phyloP scores from a whole-genome alignment of 2,797 vertebrate genomes.

The Amniataba percoides region DNA sequence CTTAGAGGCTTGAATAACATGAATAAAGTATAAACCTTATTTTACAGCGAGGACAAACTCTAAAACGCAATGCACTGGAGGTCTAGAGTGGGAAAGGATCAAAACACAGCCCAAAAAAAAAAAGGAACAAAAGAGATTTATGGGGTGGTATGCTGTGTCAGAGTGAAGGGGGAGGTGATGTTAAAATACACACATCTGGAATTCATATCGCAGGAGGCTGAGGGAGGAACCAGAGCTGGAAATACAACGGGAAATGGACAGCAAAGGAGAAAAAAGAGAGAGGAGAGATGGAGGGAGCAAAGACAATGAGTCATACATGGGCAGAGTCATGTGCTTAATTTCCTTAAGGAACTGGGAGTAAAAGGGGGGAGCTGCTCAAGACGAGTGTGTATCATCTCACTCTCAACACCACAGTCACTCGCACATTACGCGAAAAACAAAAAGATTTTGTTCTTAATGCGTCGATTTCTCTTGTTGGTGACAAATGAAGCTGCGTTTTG shows the following conservation, averaged over 20 bases:
- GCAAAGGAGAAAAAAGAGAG: conserved; percentile 26
- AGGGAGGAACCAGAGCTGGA: conserved; percentile 36
- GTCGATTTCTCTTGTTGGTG: background rate
- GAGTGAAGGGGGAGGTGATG: conserved; percentile 18
- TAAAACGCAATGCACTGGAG: conserved; percentile 43
- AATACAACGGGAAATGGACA: conserved; percentile 56
- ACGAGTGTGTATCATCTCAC: conserved; percentile 44
- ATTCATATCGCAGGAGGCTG: conserved; percentile 47
- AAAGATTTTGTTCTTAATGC: conserved; percentile 18
- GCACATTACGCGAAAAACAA: conserved; percentile 27
- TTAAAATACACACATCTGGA: conserved; percentile 67
- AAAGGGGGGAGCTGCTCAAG: conserved; percentile 29
- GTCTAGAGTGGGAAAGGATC: conserved; percentile 24
- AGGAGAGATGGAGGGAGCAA: conserved; percentile 62
- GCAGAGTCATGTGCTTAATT: conserved; percentile 85
- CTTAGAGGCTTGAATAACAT: conserved; percentile 83
- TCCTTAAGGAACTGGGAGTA: conserved; percentile 80
- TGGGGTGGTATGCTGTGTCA: conserved; percentile 15
- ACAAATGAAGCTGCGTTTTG: conserved; percentile 38
- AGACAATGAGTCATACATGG: conserved; percentile 87
- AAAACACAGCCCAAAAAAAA: conserved; percentile 30
- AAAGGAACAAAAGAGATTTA: conserved; percentile 29
- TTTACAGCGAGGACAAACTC: conserved; percentile 69
- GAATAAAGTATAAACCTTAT: conserved; percentile 81
- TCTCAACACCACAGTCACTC: conserved; percentile 27